Conservation (phyloP, 2,797 vertebrate genomes). For the Myripristis murdjan region DNA sequence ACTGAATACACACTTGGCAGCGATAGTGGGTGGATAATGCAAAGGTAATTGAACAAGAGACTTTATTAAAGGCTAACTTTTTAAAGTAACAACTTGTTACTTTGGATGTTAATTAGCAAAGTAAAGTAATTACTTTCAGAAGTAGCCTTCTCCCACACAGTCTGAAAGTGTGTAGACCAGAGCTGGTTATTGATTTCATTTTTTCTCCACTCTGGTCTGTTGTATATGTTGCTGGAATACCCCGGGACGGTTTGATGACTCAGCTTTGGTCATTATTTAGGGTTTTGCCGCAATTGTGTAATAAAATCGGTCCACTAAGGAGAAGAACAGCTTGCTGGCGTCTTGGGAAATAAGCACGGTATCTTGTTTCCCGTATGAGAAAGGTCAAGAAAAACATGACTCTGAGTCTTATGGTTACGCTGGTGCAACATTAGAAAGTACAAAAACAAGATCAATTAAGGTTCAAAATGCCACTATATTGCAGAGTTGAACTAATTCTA, state of each 20-base stretch:
- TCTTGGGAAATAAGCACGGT: constrained; percentile 67
- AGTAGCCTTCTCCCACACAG: neutral
- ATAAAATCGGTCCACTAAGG: constrained; percentile 49
- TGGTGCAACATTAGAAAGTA: constrained; percentile 29
- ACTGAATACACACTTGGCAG: neutral
- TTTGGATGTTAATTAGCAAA: too few relatives aligned
- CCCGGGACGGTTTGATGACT: constrained; percentile 22
- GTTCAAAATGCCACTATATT: neutral
- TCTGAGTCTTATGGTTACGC: constrained; percentile 24
- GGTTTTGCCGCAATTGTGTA: constrained; percentile 45
- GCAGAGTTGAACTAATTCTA: constrained; percentile 9
- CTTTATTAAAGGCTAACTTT: neutral
- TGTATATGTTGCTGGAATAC: constrained; percentile 20
- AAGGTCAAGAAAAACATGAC: constrained; percentile 33
- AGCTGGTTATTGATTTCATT: constrained; percentile 16
- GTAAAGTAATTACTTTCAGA: too few relatives aligned
- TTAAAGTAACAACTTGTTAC: too few relatives aligned
- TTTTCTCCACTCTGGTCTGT: constrained; percentile 16
- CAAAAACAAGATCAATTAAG: neutral
- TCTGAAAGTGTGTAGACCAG: neutral
- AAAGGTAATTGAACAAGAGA: neutral
- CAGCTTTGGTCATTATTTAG: constrained; percentile 53
- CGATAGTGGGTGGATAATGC: too few relatives aligned
- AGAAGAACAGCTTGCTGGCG: constrained; percentile 24
- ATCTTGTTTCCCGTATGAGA: constrained; percentile 46